Evolutionary conservation across 2,888 invertebrate species (phyloP), one percentile per base, ranked within the genome.

Genomic region (Crematogaster levior): DNA sequence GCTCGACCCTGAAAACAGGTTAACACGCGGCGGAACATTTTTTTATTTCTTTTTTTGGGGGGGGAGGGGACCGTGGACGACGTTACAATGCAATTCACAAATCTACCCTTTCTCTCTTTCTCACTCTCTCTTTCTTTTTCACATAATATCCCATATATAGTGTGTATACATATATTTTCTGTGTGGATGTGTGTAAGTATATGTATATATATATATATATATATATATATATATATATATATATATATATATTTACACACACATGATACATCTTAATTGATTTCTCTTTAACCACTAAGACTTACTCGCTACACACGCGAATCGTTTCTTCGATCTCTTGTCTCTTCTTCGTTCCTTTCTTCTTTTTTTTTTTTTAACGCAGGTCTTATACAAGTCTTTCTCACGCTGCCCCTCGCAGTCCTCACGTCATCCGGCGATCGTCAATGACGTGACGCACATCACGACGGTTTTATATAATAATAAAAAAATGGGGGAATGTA

Each of bases 281-380:
- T 88, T 75, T 86, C 79, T 85, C 80, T 82, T 88, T 86, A 82
- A 85, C 83, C 86, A 68, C 88, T 91, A 91, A 83, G 82, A 74
- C 86, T 88, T 89, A 88, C 81, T 87, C 87, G 86, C 84, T 88
- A 86, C 58, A 83, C 84, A 83, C 89, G 34, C 37, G 75, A 75
- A 65, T 65, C 65, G 51, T 51, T 65, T 27, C 86, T 82, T 87
- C 85, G 81, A 85, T 84, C 77, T 61, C 61, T 84, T 75, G 56
- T 82, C 72, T 46, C 63, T 56, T 80, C 43, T 81, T 84, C 80
- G 60, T 27, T 7, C 7, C 5, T 21, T 61, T 37, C 24, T 80
- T 58, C 48, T 84, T 83, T 81, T 60, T 68, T 72, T 58, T 86
- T 83, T 66, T 68, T 66, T 30, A 48, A 43, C 51, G 61, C 70